phyloP scores from a whole-genome alignment of 2,888 invertebrate species.

The Margaritifera margaritifera region DNA sequence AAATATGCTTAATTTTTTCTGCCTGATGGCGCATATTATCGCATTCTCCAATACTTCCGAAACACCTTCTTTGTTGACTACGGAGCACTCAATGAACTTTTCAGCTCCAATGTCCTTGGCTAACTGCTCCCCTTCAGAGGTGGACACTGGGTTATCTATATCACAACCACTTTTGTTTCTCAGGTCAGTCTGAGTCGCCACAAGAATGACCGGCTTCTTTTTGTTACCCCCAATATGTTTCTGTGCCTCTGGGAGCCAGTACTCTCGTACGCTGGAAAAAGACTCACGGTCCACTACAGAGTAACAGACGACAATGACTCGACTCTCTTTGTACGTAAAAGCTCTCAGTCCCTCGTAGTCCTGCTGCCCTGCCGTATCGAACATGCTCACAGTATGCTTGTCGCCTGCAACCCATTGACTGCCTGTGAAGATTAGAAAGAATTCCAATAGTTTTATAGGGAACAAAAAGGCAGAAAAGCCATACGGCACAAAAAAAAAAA shows the following conservation, averaged over 20 bases:
- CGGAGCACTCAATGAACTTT: slow-evolving; percentile 50
- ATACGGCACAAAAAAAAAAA: no score
- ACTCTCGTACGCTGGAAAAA: slow-evolving; percentile 45
- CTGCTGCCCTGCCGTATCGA: slow-evolving; percentile 58
- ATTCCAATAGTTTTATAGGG: no score
- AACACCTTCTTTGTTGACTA: slow-evolving; percentile 41
- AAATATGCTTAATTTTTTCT: slow-evolving; percentile 37
- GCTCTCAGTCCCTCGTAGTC: slow-evolving; percentile 52
- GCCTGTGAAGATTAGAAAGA: slow-evolving; percentile 33
- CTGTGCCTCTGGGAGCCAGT: slow-evolving; percentile 56
- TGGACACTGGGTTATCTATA: slow-evolving; percentile 12
- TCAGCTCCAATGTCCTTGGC: slow-evolving; percentile 52
- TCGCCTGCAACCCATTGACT: slow-evolving; percentile 49
- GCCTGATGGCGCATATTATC: slow-evolving; percentile 43
- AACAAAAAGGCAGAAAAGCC: no score
- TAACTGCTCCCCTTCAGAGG: slow-evolving; percentile 42
- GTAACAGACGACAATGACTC: slow-evolving; percentile 56
- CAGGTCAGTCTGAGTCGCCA: slow-evolving; percentile 55
- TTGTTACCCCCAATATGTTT: slow-evolving; percentile 33
- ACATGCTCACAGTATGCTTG: slow-evolving; percentile 53
- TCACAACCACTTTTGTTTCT: slow-evolving; percentile 9
- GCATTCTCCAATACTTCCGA: slow-evolving; percentile 49
- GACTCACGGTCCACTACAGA: slow-evolving; percentile 54
- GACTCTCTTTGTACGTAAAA: slow-evolving; percentile 57
- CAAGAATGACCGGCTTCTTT: slow-evolving; percentile 48